Evolutionary conservation across 2,888 invertebrate species (phyloP), one percentile per base, ranked within the genome.

Genomic region (Elmis aenea): DNA sequence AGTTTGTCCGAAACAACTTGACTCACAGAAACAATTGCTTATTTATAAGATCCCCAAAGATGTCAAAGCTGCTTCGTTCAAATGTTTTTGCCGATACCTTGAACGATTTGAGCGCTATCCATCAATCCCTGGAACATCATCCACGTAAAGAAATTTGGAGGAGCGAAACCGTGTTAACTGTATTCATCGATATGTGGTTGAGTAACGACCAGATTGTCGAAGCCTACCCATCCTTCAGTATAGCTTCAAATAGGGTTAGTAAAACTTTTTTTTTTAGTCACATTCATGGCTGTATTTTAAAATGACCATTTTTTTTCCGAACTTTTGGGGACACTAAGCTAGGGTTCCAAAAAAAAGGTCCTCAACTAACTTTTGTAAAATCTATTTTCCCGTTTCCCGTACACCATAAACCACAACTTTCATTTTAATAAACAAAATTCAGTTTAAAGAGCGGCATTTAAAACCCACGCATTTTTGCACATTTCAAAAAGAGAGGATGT

Each of bases 121-220:
- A 59, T 13, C 65, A 61, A 48, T 57, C 61, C 32, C 55, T 75
- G 14, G 75, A 77, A 46, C 71, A 73, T 37, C 79, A 81, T 51
- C 76, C 80, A 1, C 67, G 81, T 13, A 76, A 81, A 40, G 84
- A 86, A 64, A 80, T 84, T 6, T 91, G 90, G 90, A 74, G 90
- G 33, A 87, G 87, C 15, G 90, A 92, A 67, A 83, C 85, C 1
- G 77, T 91, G 4, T 67, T 90, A 22, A 84, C 87, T 61, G 80
- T 89, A 25, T 85, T 90, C 50, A 75, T 85, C 28, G 91, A 91
- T 60, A 77, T 86, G 54, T 91, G 90, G 90, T 69, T 91, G 60
- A 81, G 78, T 62, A 73, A 69, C 55, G 64, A 64, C 47, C 59
- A 59, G 42, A 50, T 66, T 16, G 55, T 18, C 8, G 5, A 18